Percentiles rank a stretch among this genome's conserved stretches.
Conservation (phyloP, 2,113 vertebrate genomes). For the Aspiorhynchus laticeps region DNA sequence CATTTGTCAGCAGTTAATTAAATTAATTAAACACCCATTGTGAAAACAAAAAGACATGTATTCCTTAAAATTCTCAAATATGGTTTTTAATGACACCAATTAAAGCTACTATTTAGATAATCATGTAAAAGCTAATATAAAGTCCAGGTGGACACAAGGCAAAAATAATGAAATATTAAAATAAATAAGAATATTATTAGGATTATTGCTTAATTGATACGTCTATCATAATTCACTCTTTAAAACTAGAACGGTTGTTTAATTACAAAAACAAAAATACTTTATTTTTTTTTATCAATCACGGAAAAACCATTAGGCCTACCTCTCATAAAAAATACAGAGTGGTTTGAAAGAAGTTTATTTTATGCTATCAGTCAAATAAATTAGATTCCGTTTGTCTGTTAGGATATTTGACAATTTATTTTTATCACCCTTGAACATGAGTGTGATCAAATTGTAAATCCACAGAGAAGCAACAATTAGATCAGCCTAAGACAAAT, state of each 20-base stretch:
- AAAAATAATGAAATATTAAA: background rate
- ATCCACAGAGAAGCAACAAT: conserved; percentile 54
- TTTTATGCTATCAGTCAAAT: background rate
- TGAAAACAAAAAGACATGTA: background rate
- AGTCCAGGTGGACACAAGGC: background rate
- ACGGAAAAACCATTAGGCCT: too few species aligned
- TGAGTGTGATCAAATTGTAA: conserved; percentile 43
- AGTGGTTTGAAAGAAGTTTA: conserved; percentile 11
- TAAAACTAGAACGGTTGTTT: background rate
- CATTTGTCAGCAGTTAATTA: background rate
- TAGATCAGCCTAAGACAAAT: conserved; percentile 65
- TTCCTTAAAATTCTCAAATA: background rate
- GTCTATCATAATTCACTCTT: background rate
- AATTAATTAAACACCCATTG: background rate
- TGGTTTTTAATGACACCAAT: background rate
- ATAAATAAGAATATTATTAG: background rate
- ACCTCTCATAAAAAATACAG: background rate
- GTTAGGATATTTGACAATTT: conserved; percentile 24
- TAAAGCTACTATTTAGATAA: background rate
- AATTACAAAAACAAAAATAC: background rate
- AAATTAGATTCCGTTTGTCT: background rate
- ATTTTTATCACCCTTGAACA: conserved; percentile 24
- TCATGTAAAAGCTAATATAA: background rate
- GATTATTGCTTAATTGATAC: background rate
- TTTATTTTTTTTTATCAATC: background rate